phyloP scores from a whole-genome alignment of 2,888 invertebrate species.

The Tigriopus californicus region DNA sequence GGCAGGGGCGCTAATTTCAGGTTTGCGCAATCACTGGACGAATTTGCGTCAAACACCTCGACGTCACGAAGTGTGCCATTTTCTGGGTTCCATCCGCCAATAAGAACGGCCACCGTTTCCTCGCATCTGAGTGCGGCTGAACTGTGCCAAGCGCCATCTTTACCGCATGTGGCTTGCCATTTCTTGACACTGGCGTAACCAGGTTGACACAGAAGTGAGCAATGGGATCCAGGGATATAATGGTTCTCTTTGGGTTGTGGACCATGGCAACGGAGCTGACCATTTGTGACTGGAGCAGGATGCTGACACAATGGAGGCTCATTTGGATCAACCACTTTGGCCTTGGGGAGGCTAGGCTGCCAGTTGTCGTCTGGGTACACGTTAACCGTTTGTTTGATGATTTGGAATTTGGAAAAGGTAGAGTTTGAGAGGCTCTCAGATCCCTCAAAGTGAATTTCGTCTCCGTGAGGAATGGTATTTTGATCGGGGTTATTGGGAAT shows the following conservation, averaged over 20 bases:
- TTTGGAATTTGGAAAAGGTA: no score
- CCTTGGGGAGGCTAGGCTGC: no score
- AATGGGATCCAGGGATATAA: background rate
- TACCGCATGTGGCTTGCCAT: background rate
- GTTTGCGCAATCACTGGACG: background rate
- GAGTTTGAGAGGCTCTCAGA: no score
- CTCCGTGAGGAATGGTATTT: no score
- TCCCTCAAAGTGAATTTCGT: no score
- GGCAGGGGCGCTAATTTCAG: background rate
- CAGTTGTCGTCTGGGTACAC: no score
- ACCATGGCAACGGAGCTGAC: background rate
- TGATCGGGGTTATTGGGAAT: no score
- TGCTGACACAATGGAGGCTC: background rate
- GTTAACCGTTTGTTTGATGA: no score
- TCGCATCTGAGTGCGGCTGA: background rate
- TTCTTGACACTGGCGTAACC: background rate
- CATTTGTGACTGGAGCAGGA: background rate
- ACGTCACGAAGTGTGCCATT: background rate
- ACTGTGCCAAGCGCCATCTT: background rate
- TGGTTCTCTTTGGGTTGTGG: background rate
- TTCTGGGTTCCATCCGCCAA: constrained; percentile 8
- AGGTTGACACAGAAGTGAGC: background rate
- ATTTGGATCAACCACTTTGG: background rate
- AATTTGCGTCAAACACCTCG: background rate
- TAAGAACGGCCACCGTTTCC: background rate